Evolutionary conservation across 2,888 invertebrate genomes (phyloP), one percentile per base, ranked within the genome.

Genomic region (Sycophila texana): DNA sequence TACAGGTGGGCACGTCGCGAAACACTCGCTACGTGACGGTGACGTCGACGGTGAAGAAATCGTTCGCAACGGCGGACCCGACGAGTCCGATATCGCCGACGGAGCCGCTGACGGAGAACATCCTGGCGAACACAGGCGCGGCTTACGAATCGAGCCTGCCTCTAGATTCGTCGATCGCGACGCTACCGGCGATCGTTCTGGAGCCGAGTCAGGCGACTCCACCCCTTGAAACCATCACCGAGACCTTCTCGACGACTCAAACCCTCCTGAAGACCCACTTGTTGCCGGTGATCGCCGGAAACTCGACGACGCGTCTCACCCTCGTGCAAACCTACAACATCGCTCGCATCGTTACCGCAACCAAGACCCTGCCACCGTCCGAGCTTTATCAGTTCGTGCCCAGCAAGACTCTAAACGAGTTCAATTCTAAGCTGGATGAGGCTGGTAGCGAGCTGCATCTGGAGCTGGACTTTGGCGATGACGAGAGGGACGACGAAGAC

Each of bases 181-280:
- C 97, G 0, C 91, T 97, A 55, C 96, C 96, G 13, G 94, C 96
- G 0, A 94, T 97, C 81, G 94, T 94, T 79, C 91, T 96, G 58
- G 93, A 95, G 10, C 93, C 94, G 13, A 95, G 95, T 85, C 94
- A 94, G 88, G 96, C 95, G 89, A 97, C 97, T 0, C 96, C 97
- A 16, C 96, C 96, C 0, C 91, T 98, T 71, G 96, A 97, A 91
- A 97, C 97, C 0, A 92, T 96, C 61, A 97, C 96, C 0, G 97
- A 98, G 91, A 97, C 97, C 3, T 98, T 97, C 91, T 97, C 97
- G 85, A 97, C 97, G 5, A 97, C 97, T 0, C 96, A 97, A 90
- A 93, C 95, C 13, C 94, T 97, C 92, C 91, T 97, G 20, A 97
- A 97, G 90, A 98, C 98, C 0, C 97, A 97, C 88, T 94, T 98